phyloP scores from a whole-genome alignment of 2,888 invertebrate species.

The Tenthredo livida region DNA sequence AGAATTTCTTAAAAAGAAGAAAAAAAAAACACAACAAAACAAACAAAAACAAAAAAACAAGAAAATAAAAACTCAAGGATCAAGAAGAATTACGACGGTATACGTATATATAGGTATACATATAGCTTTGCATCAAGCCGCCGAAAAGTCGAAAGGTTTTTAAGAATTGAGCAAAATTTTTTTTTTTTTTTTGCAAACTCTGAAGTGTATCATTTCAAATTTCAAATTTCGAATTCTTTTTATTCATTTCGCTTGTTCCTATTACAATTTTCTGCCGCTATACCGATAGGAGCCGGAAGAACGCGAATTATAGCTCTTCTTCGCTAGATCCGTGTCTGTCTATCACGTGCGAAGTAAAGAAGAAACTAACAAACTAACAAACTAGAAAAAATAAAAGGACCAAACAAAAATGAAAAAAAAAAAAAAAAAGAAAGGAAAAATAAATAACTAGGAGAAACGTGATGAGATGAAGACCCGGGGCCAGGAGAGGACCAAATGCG shows the following conservation, averaged over 20 bases:
- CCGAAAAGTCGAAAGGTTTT: neutral
- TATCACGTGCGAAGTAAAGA: constrained; percentile 2
- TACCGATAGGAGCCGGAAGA: neutral
- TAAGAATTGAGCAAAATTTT: neutral
- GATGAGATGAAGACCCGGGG: constrained; percentile 55
- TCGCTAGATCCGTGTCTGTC: neutral
- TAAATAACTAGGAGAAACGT: constrained; percentile 28
- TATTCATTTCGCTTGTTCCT: neutral
- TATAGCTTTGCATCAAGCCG: neutral
- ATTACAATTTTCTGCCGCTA: neutral
- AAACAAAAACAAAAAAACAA: constrained; percentile 34
- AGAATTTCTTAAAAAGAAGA: constrained; percentile 61
- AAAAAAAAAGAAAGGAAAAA: constrained; percentile 18
- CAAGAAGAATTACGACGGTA: neutral
- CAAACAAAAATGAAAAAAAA: constrained; percentile 20
- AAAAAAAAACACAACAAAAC: constrained; percentile 3
- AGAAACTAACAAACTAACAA: neutral
- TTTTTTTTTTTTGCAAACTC: neutral
- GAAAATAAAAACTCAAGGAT: neutral
- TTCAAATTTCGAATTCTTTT: neutral
- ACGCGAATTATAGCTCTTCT: neutral
- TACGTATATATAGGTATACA: neutral
- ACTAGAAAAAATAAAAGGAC: constrained; percentile 34
- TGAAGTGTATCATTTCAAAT: neutral
- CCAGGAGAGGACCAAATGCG: constrained; percentile 42